Percentiles rank a stretch among this genome's conserved stretches.
These are phyloP conservation scores for Mobula birostris DNA, from an alignment of 2,113 vertebrate species.

Conservation along the genomic window DNA sequence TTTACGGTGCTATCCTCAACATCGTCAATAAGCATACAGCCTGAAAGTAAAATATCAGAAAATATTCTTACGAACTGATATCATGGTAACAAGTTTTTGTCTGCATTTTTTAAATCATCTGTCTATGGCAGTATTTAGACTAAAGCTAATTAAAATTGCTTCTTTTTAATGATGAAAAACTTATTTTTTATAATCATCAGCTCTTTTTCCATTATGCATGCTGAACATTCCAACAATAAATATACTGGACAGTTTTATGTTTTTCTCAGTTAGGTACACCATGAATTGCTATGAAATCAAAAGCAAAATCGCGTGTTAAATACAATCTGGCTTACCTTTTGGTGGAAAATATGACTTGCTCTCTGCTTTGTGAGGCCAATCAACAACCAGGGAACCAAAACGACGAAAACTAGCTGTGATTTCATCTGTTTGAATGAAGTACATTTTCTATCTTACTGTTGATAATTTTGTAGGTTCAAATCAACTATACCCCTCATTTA, in stretches of 20 bases:
- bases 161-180: not conserved
- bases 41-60: not conserved
- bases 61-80: not conserved
- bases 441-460: not conserved
- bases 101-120: too few species aligned
- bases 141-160: not conserved
- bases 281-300: not conserved
- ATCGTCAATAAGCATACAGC: not conserved
- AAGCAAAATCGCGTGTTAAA: not conserved
- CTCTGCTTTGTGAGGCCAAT: conserved; percentile 98
- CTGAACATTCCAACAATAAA: not conserved
- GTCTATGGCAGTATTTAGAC: not conserved
- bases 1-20: not conserved
- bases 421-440: conserved; percentile 67
- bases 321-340: conserved; percentile 68
- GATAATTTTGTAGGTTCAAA: not conserved
- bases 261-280: not conserved
- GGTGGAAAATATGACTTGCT: conserved; percentile 99
- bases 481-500: not conserved
- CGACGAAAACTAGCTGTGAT: conserved; percentile 97
- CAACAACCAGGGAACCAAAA: conserved; percentile 96
- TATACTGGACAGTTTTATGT: not conserved
- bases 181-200: not conserved
- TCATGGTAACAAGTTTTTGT: not conserved
- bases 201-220: not conserved